A percentile compares a stretch with the other conserved stretches of the same genome.
Evolutionary conservation across 2,113 vertebrate species (phyloP).

Genomic region (Cisticola juncidis): DNA sequence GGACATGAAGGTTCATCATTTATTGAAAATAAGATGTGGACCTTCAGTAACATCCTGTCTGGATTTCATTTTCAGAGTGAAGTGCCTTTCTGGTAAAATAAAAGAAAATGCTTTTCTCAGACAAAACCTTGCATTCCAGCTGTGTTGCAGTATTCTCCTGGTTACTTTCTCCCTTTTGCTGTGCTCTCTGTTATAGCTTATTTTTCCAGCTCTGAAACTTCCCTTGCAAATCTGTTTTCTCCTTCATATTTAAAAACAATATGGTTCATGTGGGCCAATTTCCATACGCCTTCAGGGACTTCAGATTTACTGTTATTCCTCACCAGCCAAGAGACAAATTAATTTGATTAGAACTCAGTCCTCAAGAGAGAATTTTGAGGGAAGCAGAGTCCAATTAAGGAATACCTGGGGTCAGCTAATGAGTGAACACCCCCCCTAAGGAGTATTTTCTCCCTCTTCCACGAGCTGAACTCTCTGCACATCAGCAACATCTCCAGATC

Average conservation of each 20-base stretch:
- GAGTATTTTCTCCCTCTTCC: neutral
- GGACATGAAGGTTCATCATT: constrained; percentile 57
- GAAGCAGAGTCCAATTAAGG: neutral
- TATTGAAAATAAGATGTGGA: constrained; percentile 62
- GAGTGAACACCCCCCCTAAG: neutral
- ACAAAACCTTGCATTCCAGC: neutral
- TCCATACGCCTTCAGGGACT: constrained; percentile 9
- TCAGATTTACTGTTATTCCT: constrained; percentile 38
- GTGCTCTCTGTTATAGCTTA: neutral
- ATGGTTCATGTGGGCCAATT: neutral
- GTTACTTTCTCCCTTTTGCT: neutral
- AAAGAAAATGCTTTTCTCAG: constrained; percentile 10
- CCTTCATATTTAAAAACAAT: constrained; percentile 17
- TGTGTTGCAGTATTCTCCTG: neutral
- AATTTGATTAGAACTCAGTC: constrained; percentile 10
- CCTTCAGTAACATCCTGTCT: constrained; percentile 27
- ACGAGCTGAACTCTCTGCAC: neutral
- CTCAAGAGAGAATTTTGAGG: neutral
- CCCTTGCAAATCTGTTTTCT: neutral
- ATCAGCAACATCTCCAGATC: neutral
- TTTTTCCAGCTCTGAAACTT: neutral
- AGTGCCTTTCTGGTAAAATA: constrained; percentile 29
- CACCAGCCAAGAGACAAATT: neutral
- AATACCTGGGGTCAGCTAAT: neutral
- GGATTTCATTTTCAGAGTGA: constrained; percentile 35